Base-by-base conservation (phyloP, 2,888 invertebrate species). In the Eupithecia abbreviata region DNA sequence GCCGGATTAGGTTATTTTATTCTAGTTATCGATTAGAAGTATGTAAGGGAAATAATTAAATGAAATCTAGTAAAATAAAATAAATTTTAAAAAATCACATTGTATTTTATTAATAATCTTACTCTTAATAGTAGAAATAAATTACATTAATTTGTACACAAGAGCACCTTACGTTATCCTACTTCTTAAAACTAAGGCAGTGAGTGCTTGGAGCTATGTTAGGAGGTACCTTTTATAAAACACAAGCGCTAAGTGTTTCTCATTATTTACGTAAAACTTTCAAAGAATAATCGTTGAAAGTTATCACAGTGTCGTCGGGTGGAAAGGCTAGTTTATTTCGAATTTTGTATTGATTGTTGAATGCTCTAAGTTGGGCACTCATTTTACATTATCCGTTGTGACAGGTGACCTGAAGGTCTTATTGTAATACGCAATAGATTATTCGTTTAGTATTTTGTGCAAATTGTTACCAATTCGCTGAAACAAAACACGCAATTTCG, bases 81-180 rank as follows among this genome's bases (percentile, higher is more conserved):
- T n/a, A 67, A 43, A 67, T 42, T 43, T 45, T 45, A 3, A 13
- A 68, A 45, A 47, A 47, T 47, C 68, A 68, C 68, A 47, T 43
- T 47, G 43, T n/a, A 3, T 68, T 68, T 68, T 45, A 45, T 68
- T 68, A 68, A 47, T 65, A 41, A 65, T 41, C 71, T 77, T 71
- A 74, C 49, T 43, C 55, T 55, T 77, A 68, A 47, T 10, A 72
- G 71, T 77, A 73, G 66, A 76, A 82, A 82, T 80, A 81, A 82
- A 81, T 82, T 80, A 58, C 74, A 74, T 77, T 79, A 82, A 76
- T 81, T 81, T 82, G 81, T 82, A 82, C 80, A 81, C 80, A 77
- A 76, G 3, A 79, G 66, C 72, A 77, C 75, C 75, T 75, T 70
- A 72, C 58, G 68, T 13, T 72, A 77, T 70, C 70, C 69, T 41